Conservation (phyloP, 2,888 invertebrate genomes). For the Acronicta psi region DNA sequence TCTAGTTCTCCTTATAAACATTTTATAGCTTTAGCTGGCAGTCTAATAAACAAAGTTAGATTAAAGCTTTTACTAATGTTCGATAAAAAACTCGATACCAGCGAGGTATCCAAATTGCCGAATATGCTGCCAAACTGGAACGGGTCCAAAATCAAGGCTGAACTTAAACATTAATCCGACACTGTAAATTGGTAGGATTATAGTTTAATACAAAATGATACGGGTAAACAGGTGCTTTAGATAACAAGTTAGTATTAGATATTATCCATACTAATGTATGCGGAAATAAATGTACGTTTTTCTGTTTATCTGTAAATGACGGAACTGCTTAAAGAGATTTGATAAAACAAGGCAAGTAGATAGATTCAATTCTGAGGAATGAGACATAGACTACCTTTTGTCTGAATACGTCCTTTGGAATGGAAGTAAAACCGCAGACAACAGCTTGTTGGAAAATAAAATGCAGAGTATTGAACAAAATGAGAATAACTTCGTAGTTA, state of each 20-base stretch:
- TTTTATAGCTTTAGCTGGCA: constrained; percentile 19
- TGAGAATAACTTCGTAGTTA: constrained; percentile 32
- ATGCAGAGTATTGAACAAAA: constrained; percentile 25
- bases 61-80: constrained; percentile 64
- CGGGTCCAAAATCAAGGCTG: constrained; percentile 70
- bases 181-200: constrained; percentile 72
- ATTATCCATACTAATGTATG: no score
- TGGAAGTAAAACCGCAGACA: no score
- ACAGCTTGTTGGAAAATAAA: no score
- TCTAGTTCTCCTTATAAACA: constrained; percentile 21
- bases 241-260: constrained; percentile 35
- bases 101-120: constrained; percentile 69
- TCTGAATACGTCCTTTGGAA: no score
- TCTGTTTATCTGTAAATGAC: constrained; percentile 31
- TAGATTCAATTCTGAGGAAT: no score
- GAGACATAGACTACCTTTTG: no score
- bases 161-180: constrained; percentile 69
- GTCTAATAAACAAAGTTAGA: constrained; percentile 53
- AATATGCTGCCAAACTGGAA: constrained; percentile 76
- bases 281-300: constrained; percentile 13
- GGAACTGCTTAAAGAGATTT: no score
- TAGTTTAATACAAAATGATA: constrained; percentile 67
- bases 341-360: no score
- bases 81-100: constrained; percentile 67
- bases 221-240: constrained; percentile 47